Evolutionary conservation across 1,140 invertebrate genomes (phyloP).

Genomic region (Procambarus clarkii): DNA sequence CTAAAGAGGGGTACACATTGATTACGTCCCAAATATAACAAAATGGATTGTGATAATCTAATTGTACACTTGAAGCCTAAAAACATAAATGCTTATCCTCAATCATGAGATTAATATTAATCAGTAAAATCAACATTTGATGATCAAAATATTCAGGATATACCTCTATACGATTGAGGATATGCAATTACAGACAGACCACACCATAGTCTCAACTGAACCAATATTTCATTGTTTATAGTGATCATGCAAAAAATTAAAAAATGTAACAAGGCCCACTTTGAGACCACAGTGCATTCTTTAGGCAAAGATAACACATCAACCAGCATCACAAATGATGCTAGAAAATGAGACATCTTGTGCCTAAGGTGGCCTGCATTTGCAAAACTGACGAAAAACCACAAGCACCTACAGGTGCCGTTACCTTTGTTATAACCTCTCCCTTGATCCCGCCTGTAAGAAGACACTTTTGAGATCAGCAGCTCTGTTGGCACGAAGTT

Average conservation of each 20-base stretch:
- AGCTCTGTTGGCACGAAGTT: conserved; percentile 66
- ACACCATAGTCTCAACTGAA: conserved; percentile 52
- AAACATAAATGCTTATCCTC: conserved; percentile 57
- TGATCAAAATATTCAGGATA: background rate
- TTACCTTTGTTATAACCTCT: conserved; percentile 69
- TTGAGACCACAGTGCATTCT: conserved; percentile 48
- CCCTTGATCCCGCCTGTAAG: conserved; percentile 69
- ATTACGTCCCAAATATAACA: conserved; percentile 7
- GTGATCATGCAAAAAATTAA: conserved; percentile 9
- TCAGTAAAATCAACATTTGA: background rate
- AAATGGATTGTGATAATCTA: conserved; percentile 46
- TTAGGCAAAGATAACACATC: conserved; percentile 15
- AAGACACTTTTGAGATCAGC: conserved; percentile 68
- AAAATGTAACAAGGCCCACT: background rate
- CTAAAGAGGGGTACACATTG: background rate
- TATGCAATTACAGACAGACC: conserved; percentile 54
- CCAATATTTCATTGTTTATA: background rate
- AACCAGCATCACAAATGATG: conserved; percentile 7
- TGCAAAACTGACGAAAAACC: conserved; percentile 66
- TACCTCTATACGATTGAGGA: conserved; percentile 41
- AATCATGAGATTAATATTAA: conserved; percentile 18
- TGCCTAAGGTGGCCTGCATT: conserved; percentile 33
- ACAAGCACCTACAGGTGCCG: conserved; percentile 62
- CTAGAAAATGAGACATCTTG: background rate
- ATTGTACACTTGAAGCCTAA: conserved; percentile 53